These are phyloP conservation scores for Candoia aspera DNA, from an alignment of 2,113 vertebrate species.

Conservation along the genomic window DNA sequence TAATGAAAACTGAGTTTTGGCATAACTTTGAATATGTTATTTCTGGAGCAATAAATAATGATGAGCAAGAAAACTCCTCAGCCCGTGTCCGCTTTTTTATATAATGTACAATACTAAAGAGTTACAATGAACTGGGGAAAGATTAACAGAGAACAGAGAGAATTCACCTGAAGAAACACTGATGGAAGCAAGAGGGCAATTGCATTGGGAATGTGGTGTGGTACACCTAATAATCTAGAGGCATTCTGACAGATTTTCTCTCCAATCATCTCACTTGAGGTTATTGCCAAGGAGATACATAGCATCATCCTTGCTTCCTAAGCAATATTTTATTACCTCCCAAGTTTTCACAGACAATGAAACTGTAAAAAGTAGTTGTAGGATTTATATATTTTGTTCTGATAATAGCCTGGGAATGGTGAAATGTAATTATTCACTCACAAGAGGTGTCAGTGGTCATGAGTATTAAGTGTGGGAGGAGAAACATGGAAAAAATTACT, in stretches of 20 bases:
- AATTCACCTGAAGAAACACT: slow-evolving; percentile 20
- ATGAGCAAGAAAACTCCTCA: neutral
- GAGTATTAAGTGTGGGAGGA: slow-evolving; percentile 32
- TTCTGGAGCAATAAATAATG: slow-evolving; percentile 9
- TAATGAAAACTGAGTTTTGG: neutral
- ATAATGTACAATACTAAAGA: slow-evolving; percentile 23
- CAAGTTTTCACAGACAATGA: slow-evolving; percentile 44
- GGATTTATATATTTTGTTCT: slow-evolving; percentile 49
- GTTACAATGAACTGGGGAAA: slow-evolving; percentile 30
- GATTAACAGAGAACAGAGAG: neutral
- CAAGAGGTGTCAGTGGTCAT: slow-evolving; percentile 21
- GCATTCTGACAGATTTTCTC: slow-evolving; percentile 44
- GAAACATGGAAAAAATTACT: slow-evolving; percentile 26
- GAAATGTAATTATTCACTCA: slow-evolving; percentile 41
- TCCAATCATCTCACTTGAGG: slow-evolving; percentile 6
- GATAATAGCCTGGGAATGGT: slow-evolving; percentile 37
- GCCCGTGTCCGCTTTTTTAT: neutral
- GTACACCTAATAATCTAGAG: slow-evolving; percentile 42
- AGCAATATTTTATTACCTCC: slow-evolving; percentile 57
- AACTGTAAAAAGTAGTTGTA: slow-evolving; percentile 41
- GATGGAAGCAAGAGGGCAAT: slow-evolving; percentile 44
- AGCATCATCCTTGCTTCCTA: slow-evolving; percentile 40
- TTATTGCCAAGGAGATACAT: slow-evolving; percentile 54
- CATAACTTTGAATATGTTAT: neutral
- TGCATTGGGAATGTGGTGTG: slow-evolving; percentile 43